These are phyloP conservation scores for Taeniopygia guttata DNA, from an alignment of 2,797 vertebrate species.

Conservation along the genomic window DNA sequence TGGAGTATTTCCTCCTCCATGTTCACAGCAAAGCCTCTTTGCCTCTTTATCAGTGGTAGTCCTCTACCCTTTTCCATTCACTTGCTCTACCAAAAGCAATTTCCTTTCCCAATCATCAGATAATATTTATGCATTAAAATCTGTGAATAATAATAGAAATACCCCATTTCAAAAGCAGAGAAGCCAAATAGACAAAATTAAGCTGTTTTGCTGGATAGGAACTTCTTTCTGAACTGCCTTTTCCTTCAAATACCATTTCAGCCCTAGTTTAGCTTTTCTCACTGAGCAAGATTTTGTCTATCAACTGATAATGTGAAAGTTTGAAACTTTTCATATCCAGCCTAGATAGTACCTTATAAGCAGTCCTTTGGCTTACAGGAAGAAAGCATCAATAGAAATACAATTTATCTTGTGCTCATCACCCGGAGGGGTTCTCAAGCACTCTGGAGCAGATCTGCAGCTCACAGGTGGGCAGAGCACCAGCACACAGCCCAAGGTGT, in stretches of 20 bases:
- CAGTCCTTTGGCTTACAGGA: not conserved
- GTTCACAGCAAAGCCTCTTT: not conserved
- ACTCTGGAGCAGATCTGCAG: not conserved
- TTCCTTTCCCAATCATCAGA: slow-evolving; percentile 11
- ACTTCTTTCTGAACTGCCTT: not conserved
- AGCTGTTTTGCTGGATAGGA: not conserved
- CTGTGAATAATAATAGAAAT: not conserved
- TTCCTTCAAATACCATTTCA: slow-evolving; percentile 27
- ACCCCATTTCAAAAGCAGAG: not conserved
- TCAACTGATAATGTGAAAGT: not conserved
- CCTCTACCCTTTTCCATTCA: not conserved
- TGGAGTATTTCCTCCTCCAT: not conserved
- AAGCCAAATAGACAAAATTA: not conserved
- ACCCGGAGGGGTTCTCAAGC: not conserved
- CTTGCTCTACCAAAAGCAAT: not conserved
- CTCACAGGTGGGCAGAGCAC: not conserved
- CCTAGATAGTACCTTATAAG: not conserved
- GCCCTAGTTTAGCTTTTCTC: not conserved
- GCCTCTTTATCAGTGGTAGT: not conserved
- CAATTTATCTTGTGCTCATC: not conserved
- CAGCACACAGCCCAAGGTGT: not conserved
- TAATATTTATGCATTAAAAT: slow-evolving; percentile 20
- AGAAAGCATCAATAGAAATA: slow-evolving; percentile 3
- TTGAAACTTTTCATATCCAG: slow-evolving; percentile 4
- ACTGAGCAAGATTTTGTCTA: not conserved